Base-by-base conservation (phyloP, 1,140 invertebrate species). In the Bombyx mandarina region DNA sequence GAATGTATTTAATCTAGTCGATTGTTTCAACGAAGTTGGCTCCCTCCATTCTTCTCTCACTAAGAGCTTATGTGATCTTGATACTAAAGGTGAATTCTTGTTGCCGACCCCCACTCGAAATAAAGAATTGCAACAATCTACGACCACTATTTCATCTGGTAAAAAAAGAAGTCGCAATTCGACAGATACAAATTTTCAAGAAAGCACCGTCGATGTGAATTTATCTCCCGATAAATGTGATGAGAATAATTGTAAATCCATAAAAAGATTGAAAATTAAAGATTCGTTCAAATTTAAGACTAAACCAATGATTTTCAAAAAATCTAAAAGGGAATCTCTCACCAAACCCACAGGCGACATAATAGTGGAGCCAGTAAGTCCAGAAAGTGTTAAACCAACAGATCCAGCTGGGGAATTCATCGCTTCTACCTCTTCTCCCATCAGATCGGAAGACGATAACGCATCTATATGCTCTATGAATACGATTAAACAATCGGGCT, bases 221-320 rank as follows among this genome's bases (percentile, higher is more conserved):
- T 65, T 78, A 52, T 86, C 82, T 8, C 79, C 79, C 6, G 85
- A 87, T 57, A 83, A 83, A 65, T 71, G 78, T 6, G 84, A 88
- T 64, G 83, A 88, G 42, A 80, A 76, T 42, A 77, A 87, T 57
- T 89, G 86, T 85, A 89, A 88, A 69, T 88, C 88, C 10, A 88
- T 89, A 35, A 89, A 89, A 74, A 77, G 85, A 62, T 65, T 89
- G 43, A 89, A 89, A 71, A 86, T 89, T 45, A 89, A 89, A 66
- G 86, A 89, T 65, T 89, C 88, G 0, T 89, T 89, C 64, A 86
- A 87, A 60, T 89, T 89, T 62, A 89, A 89, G 66, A 88, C 77
- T 60, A 78, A 77, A 65, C 86, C 87, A 3, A 80, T 77, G 7
- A 87, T 88, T 66, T 86, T 86, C 62, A 87, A 88, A 69, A 77